Conservation (phyloP, 2,113 vertebrate genomes). For the Daboia siamensis region DNA sequence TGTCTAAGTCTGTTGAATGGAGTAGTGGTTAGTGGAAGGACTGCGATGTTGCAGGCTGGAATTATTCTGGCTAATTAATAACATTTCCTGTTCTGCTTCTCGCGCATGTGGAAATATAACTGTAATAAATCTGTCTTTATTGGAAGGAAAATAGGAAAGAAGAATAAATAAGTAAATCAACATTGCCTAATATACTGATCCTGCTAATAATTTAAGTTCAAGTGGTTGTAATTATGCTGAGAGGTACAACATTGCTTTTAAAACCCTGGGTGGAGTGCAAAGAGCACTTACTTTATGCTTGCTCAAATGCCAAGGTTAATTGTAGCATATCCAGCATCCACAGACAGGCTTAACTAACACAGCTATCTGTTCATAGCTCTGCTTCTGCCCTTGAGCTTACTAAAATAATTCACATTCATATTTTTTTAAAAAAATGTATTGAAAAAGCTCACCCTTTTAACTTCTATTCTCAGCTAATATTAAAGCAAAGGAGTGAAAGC, state of each 20-base stretch:
- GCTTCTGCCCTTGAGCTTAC: not conserved
- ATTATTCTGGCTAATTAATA: constrained; percentile 2
- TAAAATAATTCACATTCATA: not conserved
- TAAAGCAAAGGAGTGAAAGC: not conserved
- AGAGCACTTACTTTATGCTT: not conserved
- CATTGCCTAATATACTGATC: not conserved
- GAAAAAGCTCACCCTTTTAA: not conserved
- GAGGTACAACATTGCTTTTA: not conserved
- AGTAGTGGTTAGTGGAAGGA: not conserved
- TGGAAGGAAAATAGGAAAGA: not conserved
- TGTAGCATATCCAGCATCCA: not conserved
- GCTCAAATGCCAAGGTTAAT: too few species aligned
- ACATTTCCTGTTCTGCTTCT: constrained; percentile 18
- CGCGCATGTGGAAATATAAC: not conserved
- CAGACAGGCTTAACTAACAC: not conserved
- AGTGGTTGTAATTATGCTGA: not conserved
- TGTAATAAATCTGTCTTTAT: not conserved
- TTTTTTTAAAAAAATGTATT: not conserved
- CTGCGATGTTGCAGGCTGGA: constrained; percentile 9
- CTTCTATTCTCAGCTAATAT: not conserved
- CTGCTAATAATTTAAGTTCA: not conserved
- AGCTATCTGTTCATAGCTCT: not conserved
- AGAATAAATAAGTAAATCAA: not conserved
- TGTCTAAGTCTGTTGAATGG: not conserved
- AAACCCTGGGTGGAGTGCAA: not conserved